phyloP scores from a whole-genome alignment of 2,888 invertebrate species.

The Lymantria monacha region DNA sequence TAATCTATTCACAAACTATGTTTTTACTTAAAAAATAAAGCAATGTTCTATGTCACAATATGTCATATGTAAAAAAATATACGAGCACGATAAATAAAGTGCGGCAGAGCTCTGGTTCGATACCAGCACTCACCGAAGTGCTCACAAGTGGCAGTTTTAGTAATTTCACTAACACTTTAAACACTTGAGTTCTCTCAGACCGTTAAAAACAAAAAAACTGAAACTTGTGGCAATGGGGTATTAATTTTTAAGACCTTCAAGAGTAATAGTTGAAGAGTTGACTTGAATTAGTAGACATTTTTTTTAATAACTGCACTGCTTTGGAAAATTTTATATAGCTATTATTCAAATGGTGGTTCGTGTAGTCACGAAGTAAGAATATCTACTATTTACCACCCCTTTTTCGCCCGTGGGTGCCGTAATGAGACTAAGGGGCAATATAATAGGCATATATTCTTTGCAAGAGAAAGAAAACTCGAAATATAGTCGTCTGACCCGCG shows the following conservation, averaged over 20 bases:
- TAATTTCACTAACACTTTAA: conserved; percentile 39
- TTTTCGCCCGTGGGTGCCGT: no score
- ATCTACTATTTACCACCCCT: no score
- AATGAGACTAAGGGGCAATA: no score
- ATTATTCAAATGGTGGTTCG: no score
- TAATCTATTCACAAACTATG: not conserved
- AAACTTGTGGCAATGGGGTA: conserved; percentile 11
- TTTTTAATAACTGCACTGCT: not conserved
- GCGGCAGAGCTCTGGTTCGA: conserved; percentile 25
- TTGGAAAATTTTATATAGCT: no score
- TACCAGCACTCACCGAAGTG: conserved; percentile 36
- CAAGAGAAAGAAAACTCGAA: no score
- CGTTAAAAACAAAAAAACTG: conserved; percentile 25
- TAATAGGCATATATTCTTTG: no score
- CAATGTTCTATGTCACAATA: not conserved
- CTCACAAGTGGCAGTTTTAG: conserved; percentile 49
- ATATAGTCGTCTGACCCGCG: no score
- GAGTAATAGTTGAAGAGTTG: not conserved
- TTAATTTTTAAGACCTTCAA: conserved; percentile 6
- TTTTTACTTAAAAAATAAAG: not conserved
- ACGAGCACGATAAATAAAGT: conserved; percentile 18
- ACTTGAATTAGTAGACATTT: not conserved
- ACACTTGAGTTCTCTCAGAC: conserved; percentile 26
- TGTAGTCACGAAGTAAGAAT: no score
- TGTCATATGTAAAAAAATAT: not conserved